A percentile compares a stretch with the other conserved stretches of the same genome.
Evolutionary conservation across 1,140 invertebrate species (phyloP).

Genomic region (Gryllus bimaculatus): DNA sequence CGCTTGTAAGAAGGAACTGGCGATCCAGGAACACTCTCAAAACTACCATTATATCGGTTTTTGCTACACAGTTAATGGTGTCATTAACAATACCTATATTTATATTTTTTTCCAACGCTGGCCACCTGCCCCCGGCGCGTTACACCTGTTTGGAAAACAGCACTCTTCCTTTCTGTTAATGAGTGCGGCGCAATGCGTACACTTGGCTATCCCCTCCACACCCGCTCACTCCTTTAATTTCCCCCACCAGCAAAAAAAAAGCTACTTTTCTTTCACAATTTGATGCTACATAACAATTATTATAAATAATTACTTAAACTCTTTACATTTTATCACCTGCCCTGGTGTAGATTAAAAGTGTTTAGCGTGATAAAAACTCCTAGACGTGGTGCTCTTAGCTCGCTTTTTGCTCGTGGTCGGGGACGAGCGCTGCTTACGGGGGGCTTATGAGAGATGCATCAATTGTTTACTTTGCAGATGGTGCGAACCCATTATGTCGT

Average conservation of each 20-base stretch:
- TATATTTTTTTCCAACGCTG: neutral
- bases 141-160: neutral
- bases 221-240: neutral
- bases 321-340: neutral
- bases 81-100: conserved; percentile 6
- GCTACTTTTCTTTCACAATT: neutral
- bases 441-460: neutral
- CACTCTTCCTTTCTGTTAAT: neutral
- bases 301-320: neutral
- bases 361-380: neutral
- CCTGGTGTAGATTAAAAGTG: neutral
- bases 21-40: neutral
- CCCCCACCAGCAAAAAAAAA: neutral
- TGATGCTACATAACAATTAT: neutral
- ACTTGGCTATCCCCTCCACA: neutral
- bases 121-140: neutral
- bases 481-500: too few species aligned
- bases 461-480: neutral
- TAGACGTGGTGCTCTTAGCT: neutral
- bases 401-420: neutral
- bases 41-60: conserved; percentile 1
- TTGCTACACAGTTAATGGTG: neutral
- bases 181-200: neutral
- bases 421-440: neutral
- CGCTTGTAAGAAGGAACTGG: neutral